phyloP scores from a whole-genome alignment of 2,113 vertebrate genomes.

The Rousettus leschenaultii region DNA sequence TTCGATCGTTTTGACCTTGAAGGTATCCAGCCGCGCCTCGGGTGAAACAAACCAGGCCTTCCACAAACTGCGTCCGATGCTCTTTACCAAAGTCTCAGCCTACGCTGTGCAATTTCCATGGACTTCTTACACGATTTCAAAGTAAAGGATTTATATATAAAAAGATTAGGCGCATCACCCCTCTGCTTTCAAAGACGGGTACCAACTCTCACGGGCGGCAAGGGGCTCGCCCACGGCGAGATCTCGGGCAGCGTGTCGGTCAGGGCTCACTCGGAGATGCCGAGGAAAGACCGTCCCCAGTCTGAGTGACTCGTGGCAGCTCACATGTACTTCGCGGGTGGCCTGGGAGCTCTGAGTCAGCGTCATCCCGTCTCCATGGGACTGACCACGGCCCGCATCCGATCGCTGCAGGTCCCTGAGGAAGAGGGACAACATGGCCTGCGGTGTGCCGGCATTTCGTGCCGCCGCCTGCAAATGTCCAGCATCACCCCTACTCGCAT shows the following conservation, averaged over 20 bases:
- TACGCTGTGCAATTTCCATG: not conserved
- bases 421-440: not conserved
- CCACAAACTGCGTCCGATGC: not conserved
- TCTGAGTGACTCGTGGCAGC: fast-evolving
- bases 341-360: not conserved
- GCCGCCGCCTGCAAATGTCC: not conserved
- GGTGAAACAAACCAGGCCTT: not conserved
- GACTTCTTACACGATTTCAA: not conserved
- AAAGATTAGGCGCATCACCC: not conserved
- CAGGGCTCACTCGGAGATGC: fast-evolving
- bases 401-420: fast-evolving
- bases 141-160: not conserved
- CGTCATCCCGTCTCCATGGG: not conserved
- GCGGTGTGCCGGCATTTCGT: not conserved
- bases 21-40: not conserved
- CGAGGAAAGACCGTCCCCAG: fast-evolving
- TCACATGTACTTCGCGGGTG: fast-evolving
- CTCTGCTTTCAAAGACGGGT: not conserved
- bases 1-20: not conserved
- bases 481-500: not conserved
- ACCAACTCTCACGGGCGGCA: not conserved
- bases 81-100: not conserved
- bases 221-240: not conserved
- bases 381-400: fast-evolving
- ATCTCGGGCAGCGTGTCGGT: not conserved